These are phyloP conservation scores for Sylvilagus floridanus DNA, from an alignment of 2,797 vertebrate species.

Conservation along the genomic window DNA sequence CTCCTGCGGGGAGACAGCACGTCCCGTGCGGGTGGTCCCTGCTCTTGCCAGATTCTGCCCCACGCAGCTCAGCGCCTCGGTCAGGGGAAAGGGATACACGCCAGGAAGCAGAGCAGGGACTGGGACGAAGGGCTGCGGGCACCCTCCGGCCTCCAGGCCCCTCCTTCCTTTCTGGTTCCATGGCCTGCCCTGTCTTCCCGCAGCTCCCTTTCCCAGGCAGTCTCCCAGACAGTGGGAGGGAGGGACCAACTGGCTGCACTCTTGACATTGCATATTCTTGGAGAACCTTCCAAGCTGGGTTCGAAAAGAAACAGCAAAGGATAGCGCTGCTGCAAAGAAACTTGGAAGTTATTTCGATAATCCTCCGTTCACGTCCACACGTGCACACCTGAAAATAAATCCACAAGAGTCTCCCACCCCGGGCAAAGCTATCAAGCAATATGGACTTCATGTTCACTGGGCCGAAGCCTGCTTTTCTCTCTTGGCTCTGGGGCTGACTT, in stretches of 20 bases:
- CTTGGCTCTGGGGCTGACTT: not conserved
- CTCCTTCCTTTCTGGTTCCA: not conserved
- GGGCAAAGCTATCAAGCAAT: not conserved
- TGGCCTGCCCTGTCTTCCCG: too few species aligned
- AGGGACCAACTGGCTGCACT: not conserved
- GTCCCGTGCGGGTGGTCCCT: too few species aligned
- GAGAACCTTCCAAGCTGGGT: not conserved
- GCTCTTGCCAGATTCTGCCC: rapidly evolving
- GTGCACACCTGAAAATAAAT: not conserved
- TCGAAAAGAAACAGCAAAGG: not conserved
- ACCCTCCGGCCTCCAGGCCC: not conserved
- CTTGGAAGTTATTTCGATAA: not conserved
- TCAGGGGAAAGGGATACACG: not conserved
- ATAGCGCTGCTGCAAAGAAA: not conserved
- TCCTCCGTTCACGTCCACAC: not conserved
- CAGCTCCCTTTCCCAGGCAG: not conserved
- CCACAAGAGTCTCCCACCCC: not conserved
- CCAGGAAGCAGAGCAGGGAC: too few species aligned
- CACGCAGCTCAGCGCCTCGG: rapidly evolving
- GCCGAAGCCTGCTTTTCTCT: too few species aligned
- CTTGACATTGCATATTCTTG: not conserved
- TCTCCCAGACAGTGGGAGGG: not conserved
- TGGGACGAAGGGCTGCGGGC: not conserved
- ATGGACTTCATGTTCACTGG: rapidly evolving
- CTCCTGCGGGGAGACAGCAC: rapidly evolving